These are phyloP conservation scores for Andricus grossulariae DNA, from an alignment of 1,140 invertebrate genomes.

Conservation along the genomic window DNA sequence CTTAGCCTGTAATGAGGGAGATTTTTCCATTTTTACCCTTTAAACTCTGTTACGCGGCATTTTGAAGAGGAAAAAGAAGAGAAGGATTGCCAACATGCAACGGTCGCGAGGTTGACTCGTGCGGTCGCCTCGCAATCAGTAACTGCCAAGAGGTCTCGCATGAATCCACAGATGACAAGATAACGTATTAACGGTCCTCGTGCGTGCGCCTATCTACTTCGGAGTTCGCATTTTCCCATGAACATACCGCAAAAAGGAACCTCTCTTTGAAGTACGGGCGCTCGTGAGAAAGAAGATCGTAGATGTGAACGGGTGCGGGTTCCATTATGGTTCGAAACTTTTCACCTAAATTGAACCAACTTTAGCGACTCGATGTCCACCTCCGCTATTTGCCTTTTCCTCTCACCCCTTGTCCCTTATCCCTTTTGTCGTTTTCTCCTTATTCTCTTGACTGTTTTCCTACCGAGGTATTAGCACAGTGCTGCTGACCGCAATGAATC, in stretches of 20 bases:
- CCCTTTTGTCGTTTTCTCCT: neutral
- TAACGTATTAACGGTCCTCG: slow-evolving; percentile 52
- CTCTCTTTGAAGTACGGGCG: slow-evolving; percentile 15
- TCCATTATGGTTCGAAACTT: slow-evolving; percentile 51
- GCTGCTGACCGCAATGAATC: slow-evolving; percentile 19
- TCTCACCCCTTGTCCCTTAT: neutral
- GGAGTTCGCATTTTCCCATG: slow-evolving; percentile 26
- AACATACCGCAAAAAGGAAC: slow-evolving; percentile 17
- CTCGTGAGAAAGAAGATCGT: slow-evolving; percentile 32
- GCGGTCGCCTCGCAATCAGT: slow-evolving; percentile 58
- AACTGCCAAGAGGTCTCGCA: slow-evolving; percentile 50
- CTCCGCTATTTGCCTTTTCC: neutral
- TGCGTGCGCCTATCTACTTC: slow-evolving; percentile 34
- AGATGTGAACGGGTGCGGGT: slow-evolving; percentile 47
- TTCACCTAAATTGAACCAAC: slow-evolving; percentile 55
- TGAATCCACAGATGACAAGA: slow-evolving; percentile 50
- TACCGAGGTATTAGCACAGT: slow-evolving; percentile 4
- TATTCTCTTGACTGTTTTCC: neutral
- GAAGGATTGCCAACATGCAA: slow-evolving; percentile 51
- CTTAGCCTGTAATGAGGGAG: neutral
- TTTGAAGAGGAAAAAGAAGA: slow-evolving; percentile 28
- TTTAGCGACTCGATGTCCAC: slow-evolving; percentile 49
- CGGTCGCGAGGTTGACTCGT: slow-evolving; percentile 57
- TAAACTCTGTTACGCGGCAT: slow-evolving; percentile 13
- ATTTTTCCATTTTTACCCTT: neutral